phyloP scores from a whole-genome alignment of 2,113 vertebrate species.

The Cyrtonyx montezumae region DNA sequence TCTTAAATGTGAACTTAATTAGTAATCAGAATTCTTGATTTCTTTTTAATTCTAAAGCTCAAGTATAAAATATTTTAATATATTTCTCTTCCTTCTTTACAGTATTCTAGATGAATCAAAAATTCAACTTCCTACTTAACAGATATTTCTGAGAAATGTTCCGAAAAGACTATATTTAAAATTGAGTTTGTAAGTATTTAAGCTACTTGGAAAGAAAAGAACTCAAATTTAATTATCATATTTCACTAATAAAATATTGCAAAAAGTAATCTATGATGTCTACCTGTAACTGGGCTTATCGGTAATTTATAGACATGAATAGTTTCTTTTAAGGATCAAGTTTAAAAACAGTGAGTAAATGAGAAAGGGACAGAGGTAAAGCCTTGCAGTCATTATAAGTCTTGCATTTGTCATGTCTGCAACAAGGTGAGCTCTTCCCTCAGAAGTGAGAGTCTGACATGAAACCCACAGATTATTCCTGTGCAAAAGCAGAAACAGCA shows the following conservation, averaged over 20 bases:
- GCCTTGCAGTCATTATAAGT: neutral
- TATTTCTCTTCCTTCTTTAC: conserved; percentile 31
- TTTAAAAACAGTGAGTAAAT: neutral
- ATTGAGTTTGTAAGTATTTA: conserved; percentile 60
- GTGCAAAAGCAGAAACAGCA: neutral
- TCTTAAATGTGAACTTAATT: conserved; percentile 64
- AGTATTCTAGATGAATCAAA: conserved; percentile 55
- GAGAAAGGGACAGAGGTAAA: neutral
- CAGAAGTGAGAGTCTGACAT: neutral
- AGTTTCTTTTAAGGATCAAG: neutral
- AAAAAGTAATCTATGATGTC: conserved; percentile 4
- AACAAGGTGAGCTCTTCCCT: neutral
- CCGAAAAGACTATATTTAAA: conserved; percentile 61
- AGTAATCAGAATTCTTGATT: conserved; percentile 49
- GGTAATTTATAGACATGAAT: neutral
- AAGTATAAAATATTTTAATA: conserved; percentile 71
- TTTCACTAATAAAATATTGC: conserved; percentile 33
- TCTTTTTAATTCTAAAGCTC: conserved; percentile 54
- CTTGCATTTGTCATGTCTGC: neutral
- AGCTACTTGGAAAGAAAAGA: conserved; percentile 19
- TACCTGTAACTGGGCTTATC: neutral
- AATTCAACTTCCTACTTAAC: conserved; percentile 50
- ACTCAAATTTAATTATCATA: conserved; percentile 46
- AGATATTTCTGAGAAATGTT: conserved; percentile 48
- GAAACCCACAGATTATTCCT: neutral